Conservation (phyloP, 2,888 invertebrate genomes). For the Lasioglossum leucozonium region DNA sequence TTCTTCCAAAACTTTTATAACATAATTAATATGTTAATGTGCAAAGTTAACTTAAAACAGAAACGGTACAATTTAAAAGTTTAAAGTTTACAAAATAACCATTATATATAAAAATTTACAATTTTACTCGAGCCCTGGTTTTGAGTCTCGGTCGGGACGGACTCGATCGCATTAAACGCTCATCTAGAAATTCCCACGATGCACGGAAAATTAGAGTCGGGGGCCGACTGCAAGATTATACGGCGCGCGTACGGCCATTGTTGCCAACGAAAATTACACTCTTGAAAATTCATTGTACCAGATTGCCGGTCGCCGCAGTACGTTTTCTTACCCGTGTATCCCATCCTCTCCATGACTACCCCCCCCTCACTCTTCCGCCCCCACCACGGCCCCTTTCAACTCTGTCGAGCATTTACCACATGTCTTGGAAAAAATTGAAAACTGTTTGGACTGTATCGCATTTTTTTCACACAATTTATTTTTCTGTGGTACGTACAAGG, state of each 20-base stretch:
- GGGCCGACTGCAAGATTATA: conserved; percentile 73
- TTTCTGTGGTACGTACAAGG: too few species aligned
- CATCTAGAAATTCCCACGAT: conserved; percentile 71
- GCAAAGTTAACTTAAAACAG: too few species aligned
- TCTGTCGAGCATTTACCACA: background rate
- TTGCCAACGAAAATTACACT: conserved; percentile 77
- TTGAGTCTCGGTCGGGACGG: background rate
- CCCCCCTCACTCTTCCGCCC: background rate
- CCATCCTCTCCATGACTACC: background rate
- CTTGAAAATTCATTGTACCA: conserved; percentile 75
- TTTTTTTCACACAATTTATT: too few species aligned
- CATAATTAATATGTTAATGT: too few species aligned
- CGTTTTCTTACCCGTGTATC: conserved; percentile 49
- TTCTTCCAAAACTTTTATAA: too few species aligned
- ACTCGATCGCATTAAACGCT: conserved; percentile 36
- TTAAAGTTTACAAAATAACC: too few species aligned
- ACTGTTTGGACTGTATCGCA: too few species aligned
- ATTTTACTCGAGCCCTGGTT: too few species aligned
- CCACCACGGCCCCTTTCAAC: background rate
- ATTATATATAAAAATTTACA: too few species aligned
- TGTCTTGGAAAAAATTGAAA: background rate
- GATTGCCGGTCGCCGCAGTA: conserved; percentile 52
- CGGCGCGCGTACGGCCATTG: conserved; percentile 72
- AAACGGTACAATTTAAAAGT: too few species aligned
- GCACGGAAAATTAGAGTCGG: conserved; percentile 73